Base-by-base conservation (phyloP, 2,888 invertebrate genomes). In the Escarpia spicata region DNA sequence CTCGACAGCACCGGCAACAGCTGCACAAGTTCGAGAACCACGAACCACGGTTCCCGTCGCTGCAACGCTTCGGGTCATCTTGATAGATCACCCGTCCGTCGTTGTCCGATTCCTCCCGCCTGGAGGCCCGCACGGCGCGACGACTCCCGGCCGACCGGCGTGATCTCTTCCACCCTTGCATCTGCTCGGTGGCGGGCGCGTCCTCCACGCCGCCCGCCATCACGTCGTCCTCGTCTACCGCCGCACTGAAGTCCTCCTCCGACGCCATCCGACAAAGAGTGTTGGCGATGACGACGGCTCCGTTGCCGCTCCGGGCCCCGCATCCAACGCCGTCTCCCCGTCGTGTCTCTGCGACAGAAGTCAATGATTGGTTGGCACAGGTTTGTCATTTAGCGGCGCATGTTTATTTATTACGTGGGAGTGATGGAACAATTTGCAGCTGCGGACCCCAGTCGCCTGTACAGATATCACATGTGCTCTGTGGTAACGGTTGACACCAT, bases 351-450 rank as follows among this genome's bases (percentile, higher is more conserved):
- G 75, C 75, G 75, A 75, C 75, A 75, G 26, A 75, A 75, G 75
- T 26, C 75, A 75, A 75, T 26, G 75, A 75, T 75, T 75, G 75
- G 75, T 75, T 75, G 75, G 75, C 75, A 75, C 75, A 75, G 75
- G 75, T 75, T 75, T 75, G 26, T 75, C 75, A 75, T 75, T 75
- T 75, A 75, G 75, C 75, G 75, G 75, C 75, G 75, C 75, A 75
- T 75, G 75, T 75, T 75, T 75, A 75, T 75, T 75, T 75, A 75
- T 3, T 75, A 26, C 26, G 75, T 26, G 4, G 75, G 19, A 75
- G 75, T 26, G 75, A 75, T 26, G 75, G 75, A n/a, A 75, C 26
- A 26, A 75, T 75, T 26, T 75, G 75, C 75, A 75, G 75, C 6
- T 15, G 3, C 75, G 75, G 19, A 3, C 60, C 4, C 60, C 19